Base-by-base conservation (phyloP, 2,113 vertebrate genomes). In the Tupaia chinensis region DNA sequence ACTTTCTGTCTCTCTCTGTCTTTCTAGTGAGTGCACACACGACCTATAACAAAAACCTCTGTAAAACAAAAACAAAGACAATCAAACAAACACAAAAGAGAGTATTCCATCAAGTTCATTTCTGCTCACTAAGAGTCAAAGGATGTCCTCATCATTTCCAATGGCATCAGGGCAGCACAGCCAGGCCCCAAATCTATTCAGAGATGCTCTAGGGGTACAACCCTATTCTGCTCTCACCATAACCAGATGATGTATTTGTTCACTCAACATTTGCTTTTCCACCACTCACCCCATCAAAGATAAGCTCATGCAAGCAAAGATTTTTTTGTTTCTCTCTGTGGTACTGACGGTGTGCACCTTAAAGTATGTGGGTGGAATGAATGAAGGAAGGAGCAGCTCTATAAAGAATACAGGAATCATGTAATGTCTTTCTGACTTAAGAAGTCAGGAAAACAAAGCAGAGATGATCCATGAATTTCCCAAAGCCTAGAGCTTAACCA, bases 371-470 rank as follows among this genome's bases (percentile, higher is more conserved):
- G 44, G 27, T n/a, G 19, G 7, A 72, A 74, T 56, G 25, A 77
- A 73, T 11, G 69, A 74, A 80, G 8, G 69, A 29, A 54, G 6
- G 22, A 78, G 60, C 12, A 95, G n/a, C 2, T 74, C 32, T 25
- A 0, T 29, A 58, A 87, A 80, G 25, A 63, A 17, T 9, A 89
- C 10, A 78, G n/a, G 65, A 63, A 5, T 56, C 8, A 1, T 72
- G 19, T 32, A 86, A 53, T 58, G 53, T 27, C 53, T 23, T 94
- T 15, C 44, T 17, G 9, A 77, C 65, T 58, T 44, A 5, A 77
- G 25, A 95, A 80, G 15, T 80, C 19, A 63, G 56, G 22, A 87
- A 70, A 94, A 83, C 12, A 77, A 89, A 87, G 34, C 72, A 97
- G 53, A 92, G 25, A 72, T 9, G 16, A 34, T 74, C 63, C 20